These are phyloP conservation scores for Neodiprion virginianus DNA, from an alignment of 1,140 invertebrate species.

Conservation along the genomic window DNA sequence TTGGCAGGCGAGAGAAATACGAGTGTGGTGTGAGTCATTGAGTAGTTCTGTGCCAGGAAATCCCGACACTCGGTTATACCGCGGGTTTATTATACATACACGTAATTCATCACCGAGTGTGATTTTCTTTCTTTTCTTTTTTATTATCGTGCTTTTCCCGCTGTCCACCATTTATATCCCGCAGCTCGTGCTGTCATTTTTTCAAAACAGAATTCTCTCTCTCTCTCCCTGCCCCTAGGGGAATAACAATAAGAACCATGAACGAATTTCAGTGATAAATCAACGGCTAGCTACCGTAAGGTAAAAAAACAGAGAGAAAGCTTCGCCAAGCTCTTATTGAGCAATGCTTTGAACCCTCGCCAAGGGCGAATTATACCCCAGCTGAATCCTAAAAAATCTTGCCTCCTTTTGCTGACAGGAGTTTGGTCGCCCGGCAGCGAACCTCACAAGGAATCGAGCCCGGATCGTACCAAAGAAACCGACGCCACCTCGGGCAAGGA, in stretches of 20 bases:
- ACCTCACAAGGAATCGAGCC: conserved; percentile 60
- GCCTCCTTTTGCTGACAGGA: conserved; percentile 45
- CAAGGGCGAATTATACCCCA: too few species aligned
- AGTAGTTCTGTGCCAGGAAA: conserved; percentile 9
- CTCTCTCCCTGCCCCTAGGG: too few species aligned
- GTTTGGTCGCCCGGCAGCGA: conserved; percentile 62
- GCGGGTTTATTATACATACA: not conserved
- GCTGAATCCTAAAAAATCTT: not conserved
- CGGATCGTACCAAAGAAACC: conserved; percentile 46
- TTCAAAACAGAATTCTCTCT: too few species aligned
- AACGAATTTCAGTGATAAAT: too few species aligned
- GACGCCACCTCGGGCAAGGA: conserved; percentile 41
- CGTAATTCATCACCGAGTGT: not conserved
- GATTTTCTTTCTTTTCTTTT: not conserved
- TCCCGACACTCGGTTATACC: not conserved
- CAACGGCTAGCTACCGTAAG: too few species aligned
- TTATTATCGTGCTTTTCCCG: not conserved
- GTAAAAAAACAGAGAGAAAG: too few species aligned
- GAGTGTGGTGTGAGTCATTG: not conserved
- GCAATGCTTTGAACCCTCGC: too few species aligned
- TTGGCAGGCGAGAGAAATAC: not conserved
- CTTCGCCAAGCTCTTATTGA: too few species aligned
- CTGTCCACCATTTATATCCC: not conserved
- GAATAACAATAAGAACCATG: too few species aligned
- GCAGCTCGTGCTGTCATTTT: too few species aligned